Base-by-base conservation (phyloP, 1,140 invertebrate genomes). In the Halesus radiatus region DNA sequence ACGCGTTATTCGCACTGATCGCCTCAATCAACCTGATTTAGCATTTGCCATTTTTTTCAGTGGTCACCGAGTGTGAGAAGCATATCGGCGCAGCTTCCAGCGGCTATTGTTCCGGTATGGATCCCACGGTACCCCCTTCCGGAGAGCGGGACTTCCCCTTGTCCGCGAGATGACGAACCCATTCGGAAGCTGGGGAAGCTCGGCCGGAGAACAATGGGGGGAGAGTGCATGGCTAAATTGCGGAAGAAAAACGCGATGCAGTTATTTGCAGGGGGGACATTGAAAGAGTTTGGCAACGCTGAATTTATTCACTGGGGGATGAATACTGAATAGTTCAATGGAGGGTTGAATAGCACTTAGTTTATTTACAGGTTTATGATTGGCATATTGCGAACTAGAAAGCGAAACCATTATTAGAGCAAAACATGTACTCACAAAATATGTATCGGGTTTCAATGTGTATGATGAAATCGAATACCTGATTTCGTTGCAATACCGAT, bases 61-160 rank as follows among this genome's bases (percentile, higher is more conserved):
- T 74, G 81, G 81, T 82, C 81, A 82, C 66, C 29, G 78, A 78
- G 74, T 82, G 81, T 80, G 81, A 74, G 81, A 80, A 80, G 45
- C 23, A 13, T 20, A 62, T 62, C 18, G 76, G 60, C 62, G 4
- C 58, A 64, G 26, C 50, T 23, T 77, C 32, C 52, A 18, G 53
- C n/a, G 26, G 66, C 68, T 18, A 82, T 82, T 82, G 81, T 82
- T 78, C 78, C 74, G 15, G 56, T 15, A 60, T 22, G 78, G 37
- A 72, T 82, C 81, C 75, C 81, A 82, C 81, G 81, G 75, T 20
- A n/a, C 66, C 53, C 78, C 76, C 76, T 66, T 56, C 76, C 37
- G 37, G 37, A 45, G 37, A 45, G 37, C 37, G 37, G 37, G 37
- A 45, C 37, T 45, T 45, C 37, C 37, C 37, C 37, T 45, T 45